Evolutionary conservation across 2,888 invertebrate genomes (phyloP).

Genomic region (Amblyjoppa fuscipennis): DNA sequence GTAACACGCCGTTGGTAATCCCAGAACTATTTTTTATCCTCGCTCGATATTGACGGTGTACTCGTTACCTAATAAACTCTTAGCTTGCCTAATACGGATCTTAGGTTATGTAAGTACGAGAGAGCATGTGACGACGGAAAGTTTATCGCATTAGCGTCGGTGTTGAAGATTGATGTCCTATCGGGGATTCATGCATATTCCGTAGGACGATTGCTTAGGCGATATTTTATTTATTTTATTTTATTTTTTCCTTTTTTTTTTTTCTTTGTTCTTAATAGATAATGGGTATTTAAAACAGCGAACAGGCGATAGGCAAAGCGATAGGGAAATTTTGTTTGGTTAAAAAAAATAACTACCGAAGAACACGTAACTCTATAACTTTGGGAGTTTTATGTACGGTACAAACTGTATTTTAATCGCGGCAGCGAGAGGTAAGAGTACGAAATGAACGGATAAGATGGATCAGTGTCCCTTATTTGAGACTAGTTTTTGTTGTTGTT

Average conservation of each 20-base stretch:
- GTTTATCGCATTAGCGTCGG: not conserved
- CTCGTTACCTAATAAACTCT: constrained; percentile 17
- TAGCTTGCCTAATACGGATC: not conserved
- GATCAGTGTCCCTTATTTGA: not conserved
- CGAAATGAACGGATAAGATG: not conserved
- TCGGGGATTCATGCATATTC: not conserved
- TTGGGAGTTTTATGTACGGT: not conserved
- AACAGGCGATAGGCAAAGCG: too few relatives aligned
- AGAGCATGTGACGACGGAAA: not conserved
- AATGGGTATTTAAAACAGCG: too few relatives aligned
- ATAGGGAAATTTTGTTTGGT: too few relatives aligned
- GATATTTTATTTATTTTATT: not conserved
- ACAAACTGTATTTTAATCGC: not conserved
- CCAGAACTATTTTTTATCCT: constrained; percentile 9
- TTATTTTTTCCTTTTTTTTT: not conserved
- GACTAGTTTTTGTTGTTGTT: not conserved
- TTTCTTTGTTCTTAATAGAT: not conserved
- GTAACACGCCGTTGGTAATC: constrained; percentile 19
- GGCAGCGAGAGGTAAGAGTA: not conserved
- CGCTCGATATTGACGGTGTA: not conserved
- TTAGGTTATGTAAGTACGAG: constrained; percentile 19
- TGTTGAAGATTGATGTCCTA: not conserved
- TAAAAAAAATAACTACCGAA: too few relatives aligned
- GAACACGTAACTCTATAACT: too few relatives aligned
- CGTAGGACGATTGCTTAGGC: not conserved